Evolutionary conservation across 1,140 invertebrate species (phyloP), one percentile per base, ranked within the genome.

Genomic region (Trachelipus rathkii): DNA sequence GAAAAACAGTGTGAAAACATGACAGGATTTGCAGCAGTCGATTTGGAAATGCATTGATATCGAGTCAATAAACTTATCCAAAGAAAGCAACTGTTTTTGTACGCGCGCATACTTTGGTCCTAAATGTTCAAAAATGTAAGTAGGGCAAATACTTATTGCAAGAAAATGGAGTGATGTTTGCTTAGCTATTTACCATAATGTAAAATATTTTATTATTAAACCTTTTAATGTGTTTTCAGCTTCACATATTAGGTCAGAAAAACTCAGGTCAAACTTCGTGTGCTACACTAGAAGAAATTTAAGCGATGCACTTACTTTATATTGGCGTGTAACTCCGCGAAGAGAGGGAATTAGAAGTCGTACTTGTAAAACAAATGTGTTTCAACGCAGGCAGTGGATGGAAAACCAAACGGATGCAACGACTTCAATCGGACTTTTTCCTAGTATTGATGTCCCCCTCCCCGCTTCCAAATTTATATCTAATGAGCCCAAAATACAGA

Each of bases 21-120:
- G 90, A 95, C 83, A 86, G 85, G 0, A 94, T 97, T 82, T 97
- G 95, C 83, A 92, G 92, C 11, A 89, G 89, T 75, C 50, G 50
- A 4, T 90, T 92, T 78, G 95, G 95, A 50, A 90, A 78, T 97
- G 95, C 84, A 87, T 95, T 13, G 90, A 95, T 83, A 86, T 92
- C 13, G 88, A 90, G 46, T 89, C 93, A 0, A 94, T 92, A 0
- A n/a, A 91, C 91, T 10, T 87, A 92, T 24, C 95, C 95, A n/a
- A 0, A 89, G 89, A 43, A 90, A 89, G 80, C 92, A 93, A 82
- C n/a, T 98, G 95, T 84, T 97, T 93, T 84, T 98, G 95, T 84
- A 89, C 93, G 78, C 87, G 89, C 23, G 94, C 95, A 15, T 95
- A 92, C 89, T 95, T 92, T 83, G 87, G 87, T 10, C 77, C 78